These are phyloP conservation scores for Temnothorax rugatulus DNA, from an alignment of 2,888 invertebrate genomes.

Conservation along the genomic window DNA sequence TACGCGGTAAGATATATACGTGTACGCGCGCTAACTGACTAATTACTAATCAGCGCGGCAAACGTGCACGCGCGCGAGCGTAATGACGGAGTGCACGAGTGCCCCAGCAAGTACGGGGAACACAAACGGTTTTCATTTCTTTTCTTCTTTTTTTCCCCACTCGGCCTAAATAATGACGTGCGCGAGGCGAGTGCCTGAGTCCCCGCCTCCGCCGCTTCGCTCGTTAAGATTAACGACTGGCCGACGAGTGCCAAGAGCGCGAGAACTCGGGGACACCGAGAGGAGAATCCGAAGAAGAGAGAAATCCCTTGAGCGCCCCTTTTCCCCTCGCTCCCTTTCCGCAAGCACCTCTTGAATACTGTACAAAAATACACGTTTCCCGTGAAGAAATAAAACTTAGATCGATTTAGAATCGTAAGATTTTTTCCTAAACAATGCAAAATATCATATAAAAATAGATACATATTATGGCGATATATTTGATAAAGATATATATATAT, in stretches of 20 bases:
- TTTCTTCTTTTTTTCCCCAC: not conserved
- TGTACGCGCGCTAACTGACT: constrained; percentile 33
- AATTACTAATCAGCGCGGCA: constrained; percentile 44
- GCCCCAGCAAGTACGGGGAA: constrained; percentile 4
- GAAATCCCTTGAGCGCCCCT: constrained; percentile 12
- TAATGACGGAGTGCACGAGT: constrained; percentile 12
- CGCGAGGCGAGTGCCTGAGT: constrained; percentile 46
- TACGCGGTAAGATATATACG: constrained; percentile 9
- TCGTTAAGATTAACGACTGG: constrained; percentile 72
- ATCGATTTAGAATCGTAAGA: not conserved
- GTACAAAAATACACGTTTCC: constrained; percentile 19
- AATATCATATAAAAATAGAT: not conserved
- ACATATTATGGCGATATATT: not conserved
- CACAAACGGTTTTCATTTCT: constrained; percentile 33
- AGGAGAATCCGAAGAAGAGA: constrained; percentile 45
- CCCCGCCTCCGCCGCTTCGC: constrained; percentile 61
- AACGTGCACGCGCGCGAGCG: constrained; percentile 30
- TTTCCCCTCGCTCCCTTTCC: not conserved
- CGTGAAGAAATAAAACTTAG: not conserved
- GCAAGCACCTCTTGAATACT: constrained; percentile 26
- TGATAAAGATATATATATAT: not conserved
- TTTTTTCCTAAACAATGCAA: not conserved
- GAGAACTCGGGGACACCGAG: constrained; percentile 34
- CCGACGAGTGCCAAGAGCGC: constrained; percentile 57
- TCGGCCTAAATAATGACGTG: constrained; percentile 57